Percentiles rank a stretch among this genome's conserved stretches.
Conservation (phyloP, 2,888 invertebrate genomes). For the Helobdella robusta region DNA sequence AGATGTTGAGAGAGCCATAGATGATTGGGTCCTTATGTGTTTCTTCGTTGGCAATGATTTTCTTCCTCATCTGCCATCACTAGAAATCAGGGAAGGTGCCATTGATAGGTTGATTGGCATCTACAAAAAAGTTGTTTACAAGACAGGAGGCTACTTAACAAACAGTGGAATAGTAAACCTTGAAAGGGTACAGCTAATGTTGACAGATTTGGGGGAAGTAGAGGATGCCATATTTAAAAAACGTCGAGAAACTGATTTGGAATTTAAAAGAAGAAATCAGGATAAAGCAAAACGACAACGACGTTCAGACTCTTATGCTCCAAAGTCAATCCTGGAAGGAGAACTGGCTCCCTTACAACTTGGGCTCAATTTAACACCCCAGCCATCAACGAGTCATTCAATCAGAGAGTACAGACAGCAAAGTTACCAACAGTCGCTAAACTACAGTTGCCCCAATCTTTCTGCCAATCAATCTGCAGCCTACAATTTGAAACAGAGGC, state of each 20-base stretch:
- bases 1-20: slow-evolving; percentile 85
- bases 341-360: slow-evolving; percentile 63
- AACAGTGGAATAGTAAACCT: slow-evolving; percentile 86
- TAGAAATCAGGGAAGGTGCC: slow-evolving; percentile 93
- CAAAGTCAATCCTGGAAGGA: slow-evolving; percentile 54
- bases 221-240: slow-evolving; percentile 96
- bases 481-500: slow-evolving; percentile 45
- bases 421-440: slow-evolving; percentile 36
- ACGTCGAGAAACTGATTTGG: slow-evolving; percentile 73
- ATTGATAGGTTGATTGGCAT: slow-evolving; percentile 83
- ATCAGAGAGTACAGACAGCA: slow-evolving; percentile 58
- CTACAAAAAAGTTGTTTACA: slow-evolving; percentile 87
- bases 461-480: slow-evolving; percentile 45
- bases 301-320: slow-evolving; percentile 36
- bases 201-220: slow-evolving; percentile 80
- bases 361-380: slow-evolving; percentile 50
- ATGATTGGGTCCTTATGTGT: slow-evolving; percentile 97
- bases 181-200: slow-evolving; percentile 83
- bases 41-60: slow-evolving; percentile 99
- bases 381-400: slow-evolving; percentile 69
- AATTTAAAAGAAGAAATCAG: slow-evolving; percentile 58
- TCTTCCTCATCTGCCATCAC: slow-evolving; percentile 88
- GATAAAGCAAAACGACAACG: slow-evolving; percentile 57
- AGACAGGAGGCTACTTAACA: slow-evolving; percentile 88
- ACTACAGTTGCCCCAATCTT: too few relatives aligned